phyloP scores from a whole-genome alignment of 2,888 invertebrate genomes.

The Graphium colonna region DNA sequence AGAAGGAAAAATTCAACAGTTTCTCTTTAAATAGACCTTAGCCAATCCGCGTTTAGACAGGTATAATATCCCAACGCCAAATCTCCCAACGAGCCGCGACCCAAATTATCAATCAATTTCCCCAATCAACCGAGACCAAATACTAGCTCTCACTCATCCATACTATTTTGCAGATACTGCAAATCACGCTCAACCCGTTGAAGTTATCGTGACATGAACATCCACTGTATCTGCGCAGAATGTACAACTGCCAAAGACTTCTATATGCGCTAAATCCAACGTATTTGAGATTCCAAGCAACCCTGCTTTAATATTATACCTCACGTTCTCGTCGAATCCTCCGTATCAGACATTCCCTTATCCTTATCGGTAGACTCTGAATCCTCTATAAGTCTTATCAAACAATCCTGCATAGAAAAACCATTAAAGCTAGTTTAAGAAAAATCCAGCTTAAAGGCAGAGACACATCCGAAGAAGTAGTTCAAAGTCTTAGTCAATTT shows the following conservation, averaged over 20 bases:
- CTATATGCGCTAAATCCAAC: neutral
- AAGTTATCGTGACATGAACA: neutral
- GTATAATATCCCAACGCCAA: too few relatives aligned
- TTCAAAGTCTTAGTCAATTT: neutral
- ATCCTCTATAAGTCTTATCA: slow-evolving; percentile 1
- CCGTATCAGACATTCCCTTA: too few relatives aligned
- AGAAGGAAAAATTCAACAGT: slow-evolving; percentile 15
- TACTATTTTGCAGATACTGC: too few relatives aligned
- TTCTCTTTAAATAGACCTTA: neutral
- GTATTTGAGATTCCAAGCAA: neutral
- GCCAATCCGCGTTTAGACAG: neutral
- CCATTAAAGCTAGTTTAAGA: too few relatives aligned
- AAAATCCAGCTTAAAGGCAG: too few relatives aligned
- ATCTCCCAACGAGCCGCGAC: too few relatives aligned
- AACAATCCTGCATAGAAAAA: too few relatives aligned
- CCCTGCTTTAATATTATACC: neutral
- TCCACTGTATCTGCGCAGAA: neutral
- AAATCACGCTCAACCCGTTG: neutral
- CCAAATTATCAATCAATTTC: too few relatives aligned
- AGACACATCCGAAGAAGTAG: neutral
- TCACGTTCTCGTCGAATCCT: too few relatives aligned
- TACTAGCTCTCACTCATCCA: too few relatives aligned
- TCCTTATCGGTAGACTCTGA: too few relatives aligned
- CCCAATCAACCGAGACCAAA: too few relatives aligned
- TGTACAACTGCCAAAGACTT: neutral